These are phyloP conservation scores for Apodemia mormo DNA, from an alignment of 2,888 invertebrate genomes.

Conservation along the genomic window DNA sequence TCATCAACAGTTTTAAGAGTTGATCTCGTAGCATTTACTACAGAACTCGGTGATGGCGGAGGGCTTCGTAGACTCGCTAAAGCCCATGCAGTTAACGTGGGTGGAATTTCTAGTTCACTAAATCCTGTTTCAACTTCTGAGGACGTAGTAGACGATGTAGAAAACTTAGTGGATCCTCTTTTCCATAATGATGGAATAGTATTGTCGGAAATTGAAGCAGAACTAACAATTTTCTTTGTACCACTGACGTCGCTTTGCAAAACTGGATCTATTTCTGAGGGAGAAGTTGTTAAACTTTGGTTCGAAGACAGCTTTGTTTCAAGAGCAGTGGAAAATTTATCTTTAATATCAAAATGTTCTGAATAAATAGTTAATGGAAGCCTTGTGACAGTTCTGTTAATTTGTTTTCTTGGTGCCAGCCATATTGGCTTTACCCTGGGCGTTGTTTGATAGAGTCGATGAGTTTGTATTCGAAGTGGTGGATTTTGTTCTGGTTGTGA, in stretches of 20 bases:
- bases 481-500: conserved; percentile 46
- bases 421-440: conserved; percentile 67
- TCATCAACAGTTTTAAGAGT: conserved; percentile 59
- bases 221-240: conserved; percentile 64
- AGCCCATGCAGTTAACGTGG: conserved; percentile 78
- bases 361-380: conserved; percentile 67
- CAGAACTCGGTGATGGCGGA: conserved; percentile 50
- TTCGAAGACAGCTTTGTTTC: conserved; percentile 48
- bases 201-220: conserved; percentile 68
- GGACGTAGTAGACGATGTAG: conserved; percentile 51
- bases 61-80: conserved; percentile 71
- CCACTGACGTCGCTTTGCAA: conserved; percentile 65
- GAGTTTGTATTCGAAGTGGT: conserved; percentile 49
- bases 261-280: conserved; percentile 76
- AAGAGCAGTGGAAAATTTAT: conserved; percentile 51
- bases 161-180: conserved; percentile 73
- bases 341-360: conserved; percentile 67
- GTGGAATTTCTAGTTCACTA: conserved; percentile 70
- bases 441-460: conserved; percentile 67
- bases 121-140: conserved; percentile 47
- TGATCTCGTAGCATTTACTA: conserved; percentile 49
- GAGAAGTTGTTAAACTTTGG: conserved; percentile 63
- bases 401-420: conserved; percentile 67
- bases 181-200: conserved; percentile 74
- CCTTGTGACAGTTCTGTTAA: conserved; percentile 50